A percentile compares a stretch with the other conserved stretches of the same genome.
These are phyloP conservation scores for Amblyjoppa fuscipennis DNA, from an alignment of 2,888 invertebrate species.

Conservation along the genomic window DNA sequence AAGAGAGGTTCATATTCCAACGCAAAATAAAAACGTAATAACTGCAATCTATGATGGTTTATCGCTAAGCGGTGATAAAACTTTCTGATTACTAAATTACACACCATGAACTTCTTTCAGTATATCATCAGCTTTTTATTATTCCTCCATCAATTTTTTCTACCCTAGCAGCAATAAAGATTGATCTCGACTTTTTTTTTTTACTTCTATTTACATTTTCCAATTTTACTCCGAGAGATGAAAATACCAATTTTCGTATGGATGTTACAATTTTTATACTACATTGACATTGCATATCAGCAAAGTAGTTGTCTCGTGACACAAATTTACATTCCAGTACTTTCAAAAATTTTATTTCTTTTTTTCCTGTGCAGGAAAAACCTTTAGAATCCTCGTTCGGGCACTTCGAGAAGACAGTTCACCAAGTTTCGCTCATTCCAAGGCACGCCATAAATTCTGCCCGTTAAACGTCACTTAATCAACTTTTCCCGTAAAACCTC, in stretches of 20 bases:
- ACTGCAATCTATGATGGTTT: not conserved
- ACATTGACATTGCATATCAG: not conserved
- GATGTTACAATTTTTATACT: not conserved
- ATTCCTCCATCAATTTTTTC: not conserved
- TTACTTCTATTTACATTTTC: not conserved
- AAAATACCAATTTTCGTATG: too few relatives aligned
- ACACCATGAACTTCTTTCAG: not conserved
- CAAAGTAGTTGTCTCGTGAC: not conserved
- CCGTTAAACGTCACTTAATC: not conserved
- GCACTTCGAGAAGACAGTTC: not conserved
- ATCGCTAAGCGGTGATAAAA: constrained; percentile 26
- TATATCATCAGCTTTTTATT: not conserved
- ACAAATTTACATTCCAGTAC: not conserved
- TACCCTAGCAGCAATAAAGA: not conserved
- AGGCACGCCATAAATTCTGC: not conserved
- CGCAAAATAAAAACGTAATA: not conserved
- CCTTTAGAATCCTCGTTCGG: not conserved
- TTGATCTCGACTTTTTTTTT: not conserved
- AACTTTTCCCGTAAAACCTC: not conserved
- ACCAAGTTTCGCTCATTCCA: not conserved
- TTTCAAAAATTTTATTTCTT: not conserved
- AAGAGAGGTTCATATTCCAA: constrained; percentile 12
- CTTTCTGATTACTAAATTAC: constrained; percentile 30
- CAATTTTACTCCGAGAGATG: too few relatives aligned
- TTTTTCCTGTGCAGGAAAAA: not conserved